These are phyloP conservation scores for Hoplias malabaricus DNA, from an alignment of 2,113 vertebrate species.

Conservation along the genomic window DNA sequence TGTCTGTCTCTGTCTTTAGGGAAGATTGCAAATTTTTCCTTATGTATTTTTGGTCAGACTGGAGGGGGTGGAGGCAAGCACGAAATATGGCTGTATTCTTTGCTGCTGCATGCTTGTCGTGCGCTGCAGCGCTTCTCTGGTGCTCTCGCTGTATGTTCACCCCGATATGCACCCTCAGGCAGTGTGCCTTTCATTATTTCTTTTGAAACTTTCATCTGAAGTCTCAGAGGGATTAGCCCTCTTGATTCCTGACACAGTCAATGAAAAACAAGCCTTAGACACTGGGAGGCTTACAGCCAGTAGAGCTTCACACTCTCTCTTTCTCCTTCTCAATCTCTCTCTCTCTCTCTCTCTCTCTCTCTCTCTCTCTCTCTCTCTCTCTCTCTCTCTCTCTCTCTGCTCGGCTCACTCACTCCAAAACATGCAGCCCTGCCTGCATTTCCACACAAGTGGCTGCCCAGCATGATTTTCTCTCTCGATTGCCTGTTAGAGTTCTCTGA, in stretches of 20 bases:
- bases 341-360: background rate
- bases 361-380: constrained; percentile 36
- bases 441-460: constrained; percentile 58
- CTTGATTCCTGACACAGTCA: constrained; percentile 80
- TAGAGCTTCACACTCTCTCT: constrained; percentile 54
- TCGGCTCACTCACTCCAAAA: too few relatives aligned
- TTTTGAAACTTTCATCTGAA: constrained; percentile 81
- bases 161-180: constrained; percentile 76
- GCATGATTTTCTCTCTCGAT: constrained; percentile 43
- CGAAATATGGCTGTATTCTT: constrained; percentile 70
- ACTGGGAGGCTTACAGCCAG: constrained; percentile 71
- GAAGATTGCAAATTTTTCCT: constrained; percentile 62
- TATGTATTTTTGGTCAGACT: constrained; percentile 67
- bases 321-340: background rate
- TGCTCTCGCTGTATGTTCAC: constrained; percentile 72
- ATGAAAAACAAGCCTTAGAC: constrained; percentile 79
- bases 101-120: constrained; percentile 68
- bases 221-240: constrained; percentile 79
- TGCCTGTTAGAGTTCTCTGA: constrained; percentile 24
- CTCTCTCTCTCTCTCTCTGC: background rate
- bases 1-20: constrained; percentile 72
- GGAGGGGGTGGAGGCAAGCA: constrained; percentile 66
- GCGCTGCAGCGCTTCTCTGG: constrained; percentile 66
- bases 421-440: constrained; percentile 62
- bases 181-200: constrained; percentile 78